These are phyloP conservation scores for Pseudochirops cupreus DNA, from an alignment of 2,797 vertebrate species.

Conservation along the genomic window DNA sequence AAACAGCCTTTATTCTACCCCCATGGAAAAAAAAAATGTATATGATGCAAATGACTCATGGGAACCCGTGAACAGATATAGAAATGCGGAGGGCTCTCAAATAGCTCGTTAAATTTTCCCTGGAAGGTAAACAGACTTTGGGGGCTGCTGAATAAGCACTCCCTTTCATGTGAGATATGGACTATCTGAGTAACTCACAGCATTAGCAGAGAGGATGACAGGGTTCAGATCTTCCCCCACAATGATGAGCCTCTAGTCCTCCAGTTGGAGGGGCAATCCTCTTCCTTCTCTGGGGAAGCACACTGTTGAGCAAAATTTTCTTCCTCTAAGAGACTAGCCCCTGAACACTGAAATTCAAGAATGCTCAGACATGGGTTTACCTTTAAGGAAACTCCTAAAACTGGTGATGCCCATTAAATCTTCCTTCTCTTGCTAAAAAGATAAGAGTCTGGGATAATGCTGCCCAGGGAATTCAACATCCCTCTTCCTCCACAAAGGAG, in stretches of 20 bases:
- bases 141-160: neutral
- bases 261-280: neutral
- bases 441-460: neutral
- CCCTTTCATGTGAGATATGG: neutral
- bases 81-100: neutral
- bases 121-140: neutral
- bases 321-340: neutral
- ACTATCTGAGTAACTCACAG: neutral
- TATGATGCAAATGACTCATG: neutral
- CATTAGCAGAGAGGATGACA: neutral
- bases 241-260: neutral
- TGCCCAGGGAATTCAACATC: neutral
- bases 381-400: neutral
- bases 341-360: neutral
- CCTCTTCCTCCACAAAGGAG: neutral
- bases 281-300: neutral
- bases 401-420: neutral
- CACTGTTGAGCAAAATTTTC: neutral
- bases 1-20: neutral
- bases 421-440: neutral
- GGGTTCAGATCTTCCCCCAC: neutral
- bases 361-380: neutral
- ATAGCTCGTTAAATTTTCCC: neutral
- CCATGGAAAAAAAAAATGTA: neutral
- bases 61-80: neutral